These are phyloP conservation scores for Drosophila ambigua DNA, from an alignment of 1,140 invertebrate genomes.

Conservation along the genomic window DNA sequence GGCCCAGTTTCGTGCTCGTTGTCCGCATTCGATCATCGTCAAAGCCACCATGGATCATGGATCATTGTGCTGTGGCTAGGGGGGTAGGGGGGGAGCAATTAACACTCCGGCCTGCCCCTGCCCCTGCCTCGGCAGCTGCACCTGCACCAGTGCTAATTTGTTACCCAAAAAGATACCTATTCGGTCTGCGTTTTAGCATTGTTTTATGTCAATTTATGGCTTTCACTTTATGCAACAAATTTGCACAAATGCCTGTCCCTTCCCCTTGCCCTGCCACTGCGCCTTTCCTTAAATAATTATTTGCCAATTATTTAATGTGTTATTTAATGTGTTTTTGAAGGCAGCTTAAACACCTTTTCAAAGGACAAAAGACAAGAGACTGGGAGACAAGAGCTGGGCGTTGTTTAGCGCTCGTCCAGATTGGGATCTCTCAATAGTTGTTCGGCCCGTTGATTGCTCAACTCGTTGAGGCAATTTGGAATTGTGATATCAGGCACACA, in stretches of 20 bases:
- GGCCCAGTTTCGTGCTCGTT: conserved; percentile 3
- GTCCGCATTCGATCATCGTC: conserved; percentile 31
- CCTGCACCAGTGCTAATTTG: conserved; percentile 41
- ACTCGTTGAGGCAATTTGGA: neutral
- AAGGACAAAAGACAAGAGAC: too few relatives aligned
- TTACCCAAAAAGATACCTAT: conserved; percentile 33
- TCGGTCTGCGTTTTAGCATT: conserved; percentile 10
- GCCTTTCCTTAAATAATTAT: too few relatives aligned
- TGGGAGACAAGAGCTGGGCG: too few relatives aligned
- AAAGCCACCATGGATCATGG: conserved; percentile 1
- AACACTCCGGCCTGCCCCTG: conserved; percentile 33
- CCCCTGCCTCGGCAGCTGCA: too few relatives aligned
- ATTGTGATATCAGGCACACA: conserved; percentile 18
- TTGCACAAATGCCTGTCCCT: conserved; percentile 14
- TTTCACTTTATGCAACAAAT: conserved; percentile 51
- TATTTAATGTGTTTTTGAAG: too few relatives aligned
- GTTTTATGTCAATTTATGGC: conserved; percentile 39
- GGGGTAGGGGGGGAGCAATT: conserved; percentile 28
- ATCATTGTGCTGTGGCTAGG: conserved; percentile 17
- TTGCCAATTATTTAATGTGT: too few relatives aligned
- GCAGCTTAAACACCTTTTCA: too few relatives aligned
- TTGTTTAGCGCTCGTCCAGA: too few relatives aligned
- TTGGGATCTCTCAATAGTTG: too few relatives aligned
- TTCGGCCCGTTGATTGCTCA: too few relatives aligned
- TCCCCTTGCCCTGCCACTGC: neutral